Evolutionary conservation across 2,113 vertebrate genomes (phyloP).

Genomic region (Ellobius talpinus): DNA sequence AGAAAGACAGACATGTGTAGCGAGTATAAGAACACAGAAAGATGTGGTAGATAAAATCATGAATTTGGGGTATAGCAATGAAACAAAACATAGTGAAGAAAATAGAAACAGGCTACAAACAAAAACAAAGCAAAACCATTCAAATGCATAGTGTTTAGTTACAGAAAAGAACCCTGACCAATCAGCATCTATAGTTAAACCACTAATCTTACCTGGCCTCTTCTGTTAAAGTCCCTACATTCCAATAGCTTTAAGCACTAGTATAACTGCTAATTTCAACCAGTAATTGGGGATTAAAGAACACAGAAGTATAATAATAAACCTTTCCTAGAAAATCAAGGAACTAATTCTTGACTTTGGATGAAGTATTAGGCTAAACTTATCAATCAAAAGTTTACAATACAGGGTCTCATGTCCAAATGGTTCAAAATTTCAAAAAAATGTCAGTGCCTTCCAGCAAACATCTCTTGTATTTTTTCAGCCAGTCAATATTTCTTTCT

Average conservation of each 20-base stretch:
- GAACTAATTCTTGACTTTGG: neutral
- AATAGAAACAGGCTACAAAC: neutral
- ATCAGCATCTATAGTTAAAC: conserved; percentile 1
- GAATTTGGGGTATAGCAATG: neutral
- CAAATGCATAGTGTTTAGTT: conserved; percentile 52
- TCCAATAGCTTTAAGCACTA: neutral
- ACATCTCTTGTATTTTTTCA: neutral
- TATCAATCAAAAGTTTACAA: conserved; percentile 38
- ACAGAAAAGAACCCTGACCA: conserved; percentile 36
- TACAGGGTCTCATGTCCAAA: neutral
- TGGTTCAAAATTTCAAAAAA: conserved; percentile 39
- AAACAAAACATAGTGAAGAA: neutral
- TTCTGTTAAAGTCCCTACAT: neutral
- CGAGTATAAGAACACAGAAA: conserved; percentile 20
- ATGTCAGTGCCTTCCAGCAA: neutral
- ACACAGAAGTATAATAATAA: neutral
- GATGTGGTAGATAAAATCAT: neutral
- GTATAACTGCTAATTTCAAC: neutral
- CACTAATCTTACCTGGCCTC: conserved; percentile 3
- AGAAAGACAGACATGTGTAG: neutral
- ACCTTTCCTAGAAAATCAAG: conserved; percentile 34
- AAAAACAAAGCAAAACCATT: neutral
- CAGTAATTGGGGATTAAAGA: conserved; percentile 8
- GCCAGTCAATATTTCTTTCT: conserved; percentile 10
- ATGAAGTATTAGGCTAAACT: neutral